Evolutionary conservation across 2,888 invertebrate genomes (phyloP).

Genomic region (Tetanocera ferruginea): DNA sequence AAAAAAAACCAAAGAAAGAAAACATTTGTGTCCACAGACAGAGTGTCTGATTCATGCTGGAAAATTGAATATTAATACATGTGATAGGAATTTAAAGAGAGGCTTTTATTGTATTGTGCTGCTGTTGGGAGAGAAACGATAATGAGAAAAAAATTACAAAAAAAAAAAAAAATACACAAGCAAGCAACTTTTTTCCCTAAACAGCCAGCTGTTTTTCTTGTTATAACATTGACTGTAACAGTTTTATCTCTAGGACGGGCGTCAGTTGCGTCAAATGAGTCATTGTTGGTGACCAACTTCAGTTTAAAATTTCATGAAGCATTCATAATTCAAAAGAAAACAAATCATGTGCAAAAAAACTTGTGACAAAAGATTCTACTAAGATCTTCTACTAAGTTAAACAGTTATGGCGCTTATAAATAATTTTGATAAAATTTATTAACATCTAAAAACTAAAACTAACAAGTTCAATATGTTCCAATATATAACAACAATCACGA

Average conservation of each 20-base stretch:
- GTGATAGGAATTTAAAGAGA: slow-evolving; percentile 17
- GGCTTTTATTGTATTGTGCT: slow-evolving; percentile 5
- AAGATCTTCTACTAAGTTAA: no score
- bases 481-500: no score
- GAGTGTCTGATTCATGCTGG: not conserved
- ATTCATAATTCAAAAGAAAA: no score
- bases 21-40: slow-evolving; percentile 2
- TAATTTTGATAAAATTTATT: no score
- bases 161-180: not conserved
- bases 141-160: not conserved
- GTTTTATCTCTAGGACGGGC: not conserved
- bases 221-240: not conserved
- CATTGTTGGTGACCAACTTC: not conserved
- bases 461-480: no score
- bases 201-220: slow-evolving; percentile 5
- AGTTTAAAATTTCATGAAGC: no score
- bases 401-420: no score
- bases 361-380: no score
- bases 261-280: not conserved
- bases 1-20: slow-evolving; percentile 1
- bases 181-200: not conserved
- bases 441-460: no score
- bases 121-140: not conserved
- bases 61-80: slow-evolving; percentile 6
- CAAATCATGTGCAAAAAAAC: no score